Evolutionary conservation across 2,888 invertebrate species (phyloP).

Genomic region (Catocala fraxini): DNA sequence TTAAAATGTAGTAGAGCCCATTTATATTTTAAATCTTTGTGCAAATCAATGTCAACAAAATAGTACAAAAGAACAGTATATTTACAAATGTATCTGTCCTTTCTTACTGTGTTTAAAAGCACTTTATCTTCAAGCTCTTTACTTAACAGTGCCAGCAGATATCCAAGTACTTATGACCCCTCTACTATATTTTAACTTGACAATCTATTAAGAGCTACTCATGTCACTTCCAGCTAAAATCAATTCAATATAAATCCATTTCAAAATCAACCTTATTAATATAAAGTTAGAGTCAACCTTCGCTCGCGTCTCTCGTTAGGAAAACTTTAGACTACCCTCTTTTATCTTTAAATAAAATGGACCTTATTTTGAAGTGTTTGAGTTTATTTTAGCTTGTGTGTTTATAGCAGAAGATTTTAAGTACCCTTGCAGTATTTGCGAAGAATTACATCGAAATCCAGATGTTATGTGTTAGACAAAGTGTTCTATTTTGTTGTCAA

Average conservation of each 20-base stretch:
- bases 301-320: too few relatives aligned
- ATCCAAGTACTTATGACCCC: conserved; percentile 24
- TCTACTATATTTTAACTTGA: conserved; percentile 30
- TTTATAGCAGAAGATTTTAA: conserved; percentile 32
- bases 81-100: conserved; percentile 1
- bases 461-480: conserved; percentile 57
- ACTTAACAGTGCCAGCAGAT: conserved; percentile 7
- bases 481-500: conserved; percentile 12
- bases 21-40: too few relatives aligned
- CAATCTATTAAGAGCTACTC: conserved; percentile 43
- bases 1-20: too few relatives aligned
- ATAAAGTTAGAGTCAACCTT: conserved; percentile 5
- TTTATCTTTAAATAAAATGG: not conserved
- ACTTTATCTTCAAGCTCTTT: conserved; percentile 10
- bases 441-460: conserved; percentile 74
- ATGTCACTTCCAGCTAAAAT: conserved; percentile 41
- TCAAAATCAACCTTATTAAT: not conserved
- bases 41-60: too few relatives aligned
- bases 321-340: not conserved
- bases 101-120: not conserved
- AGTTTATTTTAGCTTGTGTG: conserved; percentile 8
- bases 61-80: too few relatives aligned
- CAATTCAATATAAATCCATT: not conserved
- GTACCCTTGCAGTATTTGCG: conserved; percentile 62
- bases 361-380: not conserved